Evolutionary conservation across 2,113 vertebrate species (phyloP), one percentile per base, ranked within the genome.

Genomic region (Myrmecophaga tridactyla): DNA sequence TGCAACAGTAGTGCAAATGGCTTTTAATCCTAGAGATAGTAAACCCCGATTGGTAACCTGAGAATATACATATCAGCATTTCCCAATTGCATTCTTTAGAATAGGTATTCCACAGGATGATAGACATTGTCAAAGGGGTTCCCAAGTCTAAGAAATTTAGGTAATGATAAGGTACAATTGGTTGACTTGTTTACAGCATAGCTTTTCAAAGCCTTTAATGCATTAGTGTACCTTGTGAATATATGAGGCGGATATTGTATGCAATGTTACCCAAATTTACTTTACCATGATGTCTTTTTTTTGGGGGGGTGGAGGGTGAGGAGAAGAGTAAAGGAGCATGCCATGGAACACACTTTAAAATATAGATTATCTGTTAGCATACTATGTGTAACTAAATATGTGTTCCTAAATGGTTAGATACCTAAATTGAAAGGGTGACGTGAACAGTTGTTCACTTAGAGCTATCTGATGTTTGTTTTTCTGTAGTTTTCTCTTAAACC

Each of bases 181-280:
- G 48, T 51, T n/a, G 41, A 18, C 73, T 94, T 93, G 15, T 90
- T 88, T 95, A 90, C 10, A 56, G 46, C n/a, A 53, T 75, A 76
- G 48, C 11, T 77, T n/a, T 76, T 85, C 20, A 67, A 65, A 92
- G 12, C 10, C 15, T 77, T 48, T 95, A 88, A 43, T 60, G 27
- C 9, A 58, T 39, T 62, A n/a, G 34, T 80, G 29, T 39, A 93
- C 23, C 60, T 75, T 80, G 15, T 56, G 25, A 69, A 17, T 70
- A 31, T 60, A n/a, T 43, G 43, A 91, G n/a, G 3, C 21, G 31
- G 4, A 3, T 53, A 17, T 70, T 62, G 6, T 92, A 7, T 18
- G 9, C 11, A 36, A 7, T 27, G 58, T 70, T 43, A 53, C 90
- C 20, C 31, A 87, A 67, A 14, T 46, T 84, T 90, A 69, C 92